Percentiles rank a stretch among this genome's conserved stretches.
Conservation (phyloP, 1,140 invertebrate species). For the Cherax quadricarinatus region DNA sequence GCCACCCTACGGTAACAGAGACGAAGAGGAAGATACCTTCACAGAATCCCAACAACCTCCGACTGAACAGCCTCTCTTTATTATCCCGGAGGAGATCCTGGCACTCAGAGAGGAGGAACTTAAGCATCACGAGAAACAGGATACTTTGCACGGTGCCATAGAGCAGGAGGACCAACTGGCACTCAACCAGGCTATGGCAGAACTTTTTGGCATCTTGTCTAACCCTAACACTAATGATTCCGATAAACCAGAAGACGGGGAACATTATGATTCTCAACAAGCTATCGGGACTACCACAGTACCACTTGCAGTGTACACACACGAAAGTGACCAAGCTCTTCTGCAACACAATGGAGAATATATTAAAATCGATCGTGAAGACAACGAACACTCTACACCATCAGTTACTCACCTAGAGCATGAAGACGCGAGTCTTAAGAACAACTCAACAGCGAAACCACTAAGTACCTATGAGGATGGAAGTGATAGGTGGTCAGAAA, state of each 20-base stretch:
- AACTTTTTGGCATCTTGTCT: slow-evolving; percentile 32
- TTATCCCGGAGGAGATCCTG: not conserved
- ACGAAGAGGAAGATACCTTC: not conserved
- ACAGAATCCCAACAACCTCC: not conserved
- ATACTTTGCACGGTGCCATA: not conserved
- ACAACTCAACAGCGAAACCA: not conserved
- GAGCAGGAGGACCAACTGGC: slow-evolving; percentile 41
- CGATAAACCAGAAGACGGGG: not conserved
- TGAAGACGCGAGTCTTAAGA: not conserved
- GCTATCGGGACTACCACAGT: not conserved
- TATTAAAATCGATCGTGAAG: not conserved
- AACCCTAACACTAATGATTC: not conserved
- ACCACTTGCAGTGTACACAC: not conserved
- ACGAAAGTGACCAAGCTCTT: not conserved
- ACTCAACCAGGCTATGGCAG: slow-evolving; percentile 19
- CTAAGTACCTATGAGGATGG: not conserved
- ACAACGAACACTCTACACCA: not conserved
- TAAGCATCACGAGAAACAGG: not conserved
- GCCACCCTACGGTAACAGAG: not conserved
- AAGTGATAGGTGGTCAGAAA: not conserved
- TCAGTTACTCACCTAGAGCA: not conserved
- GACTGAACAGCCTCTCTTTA: not conserved
- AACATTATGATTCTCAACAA: not conserved
- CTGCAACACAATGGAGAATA: not conserved
- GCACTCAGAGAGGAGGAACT: not conserved